These are phyloP conservation scores for Microtus pennsylvanicus DNA, from an alignment of 2,113 vertebrate genomes.

Conservation along the genomic window DNA sequence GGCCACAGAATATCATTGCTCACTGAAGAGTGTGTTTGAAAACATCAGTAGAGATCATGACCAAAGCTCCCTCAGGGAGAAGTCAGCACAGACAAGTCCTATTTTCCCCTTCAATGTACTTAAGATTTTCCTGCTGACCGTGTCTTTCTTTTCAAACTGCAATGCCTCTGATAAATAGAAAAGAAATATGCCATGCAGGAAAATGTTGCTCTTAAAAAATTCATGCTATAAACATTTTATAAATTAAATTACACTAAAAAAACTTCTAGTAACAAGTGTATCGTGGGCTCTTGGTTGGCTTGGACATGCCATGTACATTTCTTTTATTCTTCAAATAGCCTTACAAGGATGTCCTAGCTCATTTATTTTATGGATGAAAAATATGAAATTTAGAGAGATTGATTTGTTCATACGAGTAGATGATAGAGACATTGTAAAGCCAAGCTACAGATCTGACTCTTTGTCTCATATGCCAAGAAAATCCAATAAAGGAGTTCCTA, in stretches of 20 bases:
- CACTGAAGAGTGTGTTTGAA: constrained; percentile 66
- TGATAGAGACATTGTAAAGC: background rate
- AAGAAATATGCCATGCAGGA: constrained; percentile 19
- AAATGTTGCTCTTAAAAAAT: constrained; percentile 26
- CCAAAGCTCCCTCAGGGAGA: constrained; percentile 17
- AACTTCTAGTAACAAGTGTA: background rate
- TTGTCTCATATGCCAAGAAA: background rate
- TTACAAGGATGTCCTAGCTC: background rate
- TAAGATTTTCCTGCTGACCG: constrained; percentile 49
- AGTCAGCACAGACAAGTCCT: background rate
- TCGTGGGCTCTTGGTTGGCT: background rate
- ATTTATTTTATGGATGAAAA: constrained; percentile 5
- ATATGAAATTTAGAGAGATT: background rate
- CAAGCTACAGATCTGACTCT: background rate
- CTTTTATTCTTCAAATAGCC: background rate
- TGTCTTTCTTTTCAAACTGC: constrained; percentile 54
- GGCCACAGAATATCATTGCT: constrained; percentile 51
- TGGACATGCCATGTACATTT: background rate
- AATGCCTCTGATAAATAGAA: constrained; percentile 21
- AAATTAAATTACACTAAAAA: constrained; percentile 25
- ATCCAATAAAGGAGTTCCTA: background rate
- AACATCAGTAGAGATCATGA: constrained; percentile 64
- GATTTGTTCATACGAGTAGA: background rate
- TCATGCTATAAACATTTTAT: background rate
- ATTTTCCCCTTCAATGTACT: background rate